phyloP scores from a whole-genome alignment of 2,113 vertebrate genomes.

The Herpetotheres cachinnans region DNA sequence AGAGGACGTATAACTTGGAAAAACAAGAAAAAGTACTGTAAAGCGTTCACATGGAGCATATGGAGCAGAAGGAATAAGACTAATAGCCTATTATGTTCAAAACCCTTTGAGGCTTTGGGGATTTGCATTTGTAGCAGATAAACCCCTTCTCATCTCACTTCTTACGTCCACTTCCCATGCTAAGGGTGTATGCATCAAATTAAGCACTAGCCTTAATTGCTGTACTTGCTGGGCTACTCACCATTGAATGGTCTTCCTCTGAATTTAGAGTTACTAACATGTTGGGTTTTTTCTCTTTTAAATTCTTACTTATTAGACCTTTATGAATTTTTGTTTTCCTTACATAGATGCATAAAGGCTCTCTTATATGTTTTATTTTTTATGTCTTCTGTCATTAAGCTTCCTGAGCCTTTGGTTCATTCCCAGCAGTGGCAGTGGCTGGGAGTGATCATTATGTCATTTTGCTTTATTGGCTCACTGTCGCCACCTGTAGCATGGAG shows the following conservation, averaged over 20 bases:
- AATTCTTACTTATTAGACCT: neutral
- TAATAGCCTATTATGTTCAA: neutral
- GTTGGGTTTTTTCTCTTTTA: neutral
- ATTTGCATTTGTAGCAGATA: neutral
- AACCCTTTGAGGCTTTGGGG: neutral
- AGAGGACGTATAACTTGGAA: neutral
- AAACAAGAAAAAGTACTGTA: neutral
- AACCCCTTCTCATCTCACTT: neutral
- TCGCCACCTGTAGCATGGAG: neutral
- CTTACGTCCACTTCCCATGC: neutral
- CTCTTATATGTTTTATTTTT: neutral
- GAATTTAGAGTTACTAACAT: neutral
- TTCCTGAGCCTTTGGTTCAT: neutral
- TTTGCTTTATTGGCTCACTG: neutral
- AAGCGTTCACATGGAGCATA: neutral
- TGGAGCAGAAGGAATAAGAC: neutral
- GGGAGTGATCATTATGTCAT: accelerated
- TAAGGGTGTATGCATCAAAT: neutral
- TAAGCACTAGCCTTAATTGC: neutral
- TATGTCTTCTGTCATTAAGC: neutral
- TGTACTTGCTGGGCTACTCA: neutral
- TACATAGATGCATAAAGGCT: neutral
- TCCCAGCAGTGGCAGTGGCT: neutral
- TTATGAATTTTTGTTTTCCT: neutral
- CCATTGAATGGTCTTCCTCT: neutral